Conservation (phyloP, 1,140 invertebrate genomes). For the Copidosoma floridanum region DNA sequence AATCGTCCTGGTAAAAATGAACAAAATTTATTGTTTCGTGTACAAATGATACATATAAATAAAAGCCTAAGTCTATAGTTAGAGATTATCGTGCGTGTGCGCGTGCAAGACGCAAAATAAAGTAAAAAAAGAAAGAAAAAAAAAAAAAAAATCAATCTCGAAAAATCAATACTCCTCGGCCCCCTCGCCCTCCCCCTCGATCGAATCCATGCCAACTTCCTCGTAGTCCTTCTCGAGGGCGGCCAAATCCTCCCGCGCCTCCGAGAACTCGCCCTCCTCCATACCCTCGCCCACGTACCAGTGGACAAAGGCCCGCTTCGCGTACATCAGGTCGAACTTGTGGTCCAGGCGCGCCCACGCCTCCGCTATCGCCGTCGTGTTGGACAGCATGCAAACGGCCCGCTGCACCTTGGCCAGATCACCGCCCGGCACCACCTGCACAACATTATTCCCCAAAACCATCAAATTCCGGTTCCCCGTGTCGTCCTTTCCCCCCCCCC, state of each 20-base stretch:
- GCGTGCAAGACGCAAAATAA: no score
- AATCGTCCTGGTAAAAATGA: no score
- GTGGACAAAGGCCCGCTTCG: slow-evolving; percentile 76
- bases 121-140: no score
- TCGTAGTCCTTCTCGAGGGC: slow-evolving; percentile 72
- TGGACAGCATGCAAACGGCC: slow-evolving; percentile 76
- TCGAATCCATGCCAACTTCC: slow-evolving; percentile 40
- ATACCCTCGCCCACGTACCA: slow-evolving; percentile 76
- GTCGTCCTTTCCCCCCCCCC: no score
- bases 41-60: no score
- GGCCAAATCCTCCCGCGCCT: slow-evolving; percentile 76
- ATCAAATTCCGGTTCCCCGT: no score
- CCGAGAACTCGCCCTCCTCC: slow-evolving; percentile 78
- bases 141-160: no score
- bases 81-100: no score
- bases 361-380: slow-evolving; percentile 77
- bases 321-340: slow-evolving; percentile 82
- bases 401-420: slow-evolving; percentile 44
- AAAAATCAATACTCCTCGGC: slow-evolving; percentile 51
- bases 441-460: no score
- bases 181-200: slow-evolving; percentile 54
- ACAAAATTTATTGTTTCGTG: no score
- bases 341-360: slow-evolving; percentile 70
- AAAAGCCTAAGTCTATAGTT: no score
- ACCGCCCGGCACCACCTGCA: slow-evolving; percentile 31